These are phyloP conservation scores for Speoplatyrhinus poulsoni DNA, from an alignment of 2,113 vertebrate species.

Conservation along the genomic window DNA sequence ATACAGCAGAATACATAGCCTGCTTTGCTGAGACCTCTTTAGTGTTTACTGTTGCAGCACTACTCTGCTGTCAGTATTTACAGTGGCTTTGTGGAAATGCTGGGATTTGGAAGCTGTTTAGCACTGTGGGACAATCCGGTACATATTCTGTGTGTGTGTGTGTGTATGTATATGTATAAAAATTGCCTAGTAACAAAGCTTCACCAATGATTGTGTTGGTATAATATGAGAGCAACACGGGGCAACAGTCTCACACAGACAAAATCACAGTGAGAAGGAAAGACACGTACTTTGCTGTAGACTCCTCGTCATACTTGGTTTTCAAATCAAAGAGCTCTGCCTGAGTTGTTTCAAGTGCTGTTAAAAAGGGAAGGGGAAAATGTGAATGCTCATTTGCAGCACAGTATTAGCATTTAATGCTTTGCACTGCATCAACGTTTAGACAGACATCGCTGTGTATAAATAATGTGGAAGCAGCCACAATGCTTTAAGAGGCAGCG, in stretches of 20 bases:
- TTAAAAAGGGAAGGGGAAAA: conserved; percentile 36
- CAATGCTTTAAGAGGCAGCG: too few relatives aligned
- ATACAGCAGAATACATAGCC: conserved; percentile 10
- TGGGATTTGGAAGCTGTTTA: conserved; percentile 32
- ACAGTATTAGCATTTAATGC: too few relatives aligned
- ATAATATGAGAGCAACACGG: conserved; percentile 45
- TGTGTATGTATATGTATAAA: background rate
- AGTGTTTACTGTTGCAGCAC: conserved; percentile 31
- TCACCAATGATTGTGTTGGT: background rate
- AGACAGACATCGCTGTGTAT: too few relatives aligned
- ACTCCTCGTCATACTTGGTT: conserved; percentile 98
- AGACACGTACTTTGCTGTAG: conserved; percentile 93
- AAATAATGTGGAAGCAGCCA: too few relatives aligned
- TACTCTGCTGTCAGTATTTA: conserved; percentile 60
- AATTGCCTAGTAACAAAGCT: background rate
- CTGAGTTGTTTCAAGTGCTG: conserved; percentile 97
- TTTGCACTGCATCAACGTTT: too few relatives aligned
- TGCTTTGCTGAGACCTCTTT: conserved; percentile 24
- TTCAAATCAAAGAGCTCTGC: conserved; percentile 99
- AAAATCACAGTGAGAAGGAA: background rate
- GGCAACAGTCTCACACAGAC: conserved; percentile 32
- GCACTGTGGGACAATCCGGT: background rate
- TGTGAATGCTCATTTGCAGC: background rate
- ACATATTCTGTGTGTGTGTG: background rate
- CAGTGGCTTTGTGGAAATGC: conserved; percentile 46